Percentiles rank a stretch among this genome's conserved stretches.
phyloP scores from a whole-genome alignment of 2,888 invertebrate genomes.

The Leptura quadrifasciata region DNA sequence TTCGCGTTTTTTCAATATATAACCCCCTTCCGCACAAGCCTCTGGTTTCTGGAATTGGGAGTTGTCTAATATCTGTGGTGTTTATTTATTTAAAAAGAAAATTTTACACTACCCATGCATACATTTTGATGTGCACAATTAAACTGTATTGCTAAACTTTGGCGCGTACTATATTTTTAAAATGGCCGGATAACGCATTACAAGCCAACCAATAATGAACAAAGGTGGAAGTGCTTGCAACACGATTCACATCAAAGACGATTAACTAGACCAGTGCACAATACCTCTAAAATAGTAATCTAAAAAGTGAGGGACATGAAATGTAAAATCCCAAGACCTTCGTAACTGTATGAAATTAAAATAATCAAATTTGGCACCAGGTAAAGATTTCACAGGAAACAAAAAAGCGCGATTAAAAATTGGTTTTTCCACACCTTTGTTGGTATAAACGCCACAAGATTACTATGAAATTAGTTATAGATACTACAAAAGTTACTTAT shows the following conservation, averaged over 20 bases:
- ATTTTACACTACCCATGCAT: too few relatives aligned
- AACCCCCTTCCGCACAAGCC: too few relatives aligned
- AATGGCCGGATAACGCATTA: background rate
- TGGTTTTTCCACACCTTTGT: constrained; percentile 1
- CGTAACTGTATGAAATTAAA: background rate
- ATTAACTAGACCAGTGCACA: constrained; percentile 6
- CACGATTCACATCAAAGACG: constrained; percentile 1
- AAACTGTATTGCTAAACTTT: too few relatives aligned
- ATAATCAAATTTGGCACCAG: background rate
- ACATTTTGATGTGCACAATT: too few relatives aligned
- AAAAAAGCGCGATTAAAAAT: background rate
- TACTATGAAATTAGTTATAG: background rate
- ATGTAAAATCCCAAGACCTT: constrained; percentile 7
- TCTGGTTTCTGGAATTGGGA: too few relatives aligned
- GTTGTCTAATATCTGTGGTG: too few relatives aligned
- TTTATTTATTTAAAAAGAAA: too few relatives aligned
- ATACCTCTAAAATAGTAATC: background rate
- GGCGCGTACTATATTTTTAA: too few relatives aligned
- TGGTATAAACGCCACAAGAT: background rate
- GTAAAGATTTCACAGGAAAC: background rate
- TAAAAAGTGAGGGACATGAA: background rate
- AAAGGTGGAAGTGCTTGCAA: background rate
- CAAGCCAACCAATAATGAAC: background rate
- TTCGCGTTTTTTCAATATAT: too few relatives aligned
- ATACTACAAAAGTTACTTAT: background rate